Evolutionary conservation across 2,888 invertebrate species (phyloP), one percentile per base, ranked within the genome.

Genomic region (Brachylomia viminalis): DNA sequence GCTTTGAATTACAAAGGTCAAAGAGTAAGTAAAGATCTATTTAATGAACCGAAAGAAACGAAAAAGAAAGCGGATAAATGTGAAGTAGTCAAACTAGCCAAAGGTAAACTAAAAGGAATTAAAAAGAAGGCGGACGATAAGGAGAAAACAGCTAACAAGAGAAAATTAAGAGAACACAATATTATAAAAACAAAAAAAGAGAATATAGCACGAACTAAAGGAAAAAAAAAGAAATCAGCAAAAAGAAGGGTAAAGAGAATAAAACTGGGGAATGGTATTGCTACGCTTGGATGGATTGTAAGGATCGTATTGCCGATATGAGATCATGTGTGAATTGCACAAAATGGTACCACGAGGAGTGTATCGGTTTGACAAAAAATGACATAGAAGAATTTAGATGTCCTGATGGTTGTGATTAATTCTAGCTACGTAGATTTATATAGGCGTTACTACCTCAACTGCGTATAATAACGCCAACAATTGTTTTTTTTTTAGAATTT

Each of bases 381-480:
- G 3, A 58, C 30, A 30, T 15, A 27, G 56, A n/a, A 56, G 27
- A 56, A 56, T 56, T 58, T 58, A 17, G 52, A 52, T 52, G 52
- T 52, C 52, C 52, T 52, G 52, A 47, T 47, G 47, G 47, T 47
- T 47, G 47, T 56, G 56, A 56, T 13, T 11, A n/a, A 56, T 56
- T 58, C 30, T 58, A 58, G 10, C 58, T 30, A 30, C 58, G 58
- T 58, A 58, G 30, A 58, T 58, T 58, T 30, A 58, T 30, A 58
- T 58, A 58, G 58, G 58, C 58, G 56, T 56, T 56, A 56, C 56
- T 56, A 56, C 56, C 56, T 56, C 56, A 56, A 56, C n/a, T n/a
- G 56, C 6, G n/a, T 56, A 56, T 33, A 33, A 5, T 33, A 33
- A 33, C 33, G 33, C 3, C 33, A 3, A 33, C 5, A 33, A 33